These are phyloP conservation scores for Peromyscus eremicus DNA, from an alignment of 2,797 vertebrate genomes.

Conservation along the genomic window DNA sequence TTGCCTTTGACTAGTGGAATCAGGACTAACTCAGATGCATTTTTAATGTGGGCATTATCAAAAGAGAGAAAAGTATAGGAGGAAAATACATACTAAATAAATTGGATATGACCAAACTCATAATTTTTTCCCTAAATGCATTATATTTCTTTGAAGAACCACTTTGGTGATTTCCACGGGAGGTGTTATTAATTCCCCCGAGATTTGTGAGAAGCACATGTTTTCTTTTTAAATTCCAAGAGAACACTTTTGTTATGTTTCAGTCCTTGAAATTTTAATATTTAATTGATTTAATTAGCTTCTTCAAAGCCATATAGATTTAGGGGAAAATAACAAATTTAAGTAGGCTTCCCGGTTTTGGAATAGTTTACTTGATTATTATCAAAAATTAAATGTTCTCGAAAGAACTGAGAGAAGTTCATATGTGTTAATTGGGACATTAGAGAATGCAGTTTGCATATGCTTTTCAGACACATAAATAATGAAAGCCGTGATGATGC, in stretches of 20 bases:
- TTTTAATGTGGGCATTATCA: neutral
- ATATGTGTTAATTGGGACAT: conserved; percentile 62
- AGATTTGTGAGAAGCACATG: conserved; percentile 2
- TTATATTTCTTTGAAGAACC: conserved; percentile 57
- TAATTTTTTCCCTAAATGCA: conserved; percentile 11
- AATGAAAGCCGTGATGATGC: neutral
- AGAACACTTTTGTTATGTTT: conserved; percentile 62
- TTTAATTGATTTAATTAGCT: conserved; percentile 76
- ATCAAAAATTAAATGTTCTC: conserved; percentile 46
- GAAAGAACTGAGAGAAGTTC: conserved; percentile 14
- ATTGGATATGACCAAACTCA: neutral
- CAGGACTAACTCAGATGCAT: neutral
- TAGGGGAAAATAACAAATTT: conserved; percentile 60
- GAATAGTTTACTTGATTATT: conserved; percentile 48
- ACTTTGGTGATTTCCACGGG: neutral
- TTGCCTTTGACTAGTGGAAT: neutral
- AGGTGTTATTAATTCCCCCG: conserved; percentile 45
- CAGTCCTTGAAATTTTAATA: conserved; percentile 63
- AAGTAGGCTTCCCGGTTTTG: conserved; percentile 65
- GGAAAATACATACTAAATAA: neutral
- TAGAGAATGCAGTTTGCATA: conserved; percentile 8
- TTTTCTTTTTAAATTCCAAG: conserved; percentile 56
- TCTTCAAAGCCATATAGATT: conserved; percentile 64
- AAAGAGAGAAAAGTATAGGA: neutral
- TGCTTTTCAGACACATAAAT: neutral